A percentile compares a stretch with the other conserved stretches of the same genome.
phyloP scores from a whole-genome alignment of 2,888 invertebrate genomes.

The Platycheirus rosarum region DNA sequence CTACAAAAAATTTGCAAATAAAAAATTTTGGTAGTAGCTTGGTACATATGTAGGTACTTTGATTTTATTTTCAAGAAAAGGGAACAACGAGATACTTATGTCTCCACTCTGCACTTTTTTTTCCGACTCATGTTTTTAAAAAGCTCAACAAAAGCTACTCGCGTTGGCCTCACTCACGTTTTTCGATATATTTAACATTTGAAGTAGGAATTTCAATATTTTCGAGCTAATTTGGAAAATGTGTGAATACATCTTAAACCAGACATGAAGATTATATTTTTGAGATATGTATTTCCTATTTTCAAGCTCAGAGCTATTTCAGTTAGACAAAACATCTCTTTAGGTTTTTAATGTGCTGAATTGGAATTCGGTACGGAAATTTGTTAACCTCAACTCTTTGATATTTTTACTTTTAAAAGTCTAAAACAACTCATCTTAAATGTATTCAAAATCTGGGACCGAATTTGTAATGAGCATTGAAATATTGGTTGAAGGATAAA shows the following conservation, averaged over 20 bases:
- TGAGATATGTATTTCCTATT: neutral
- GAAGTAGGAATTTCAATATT: slow-evolving; percentile 1
- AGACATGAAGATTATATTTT: slow-evolving; percentile 2
- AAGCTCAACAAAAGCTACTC: slow-evolving; percentile 2
- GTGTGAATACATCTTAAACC: neutral
- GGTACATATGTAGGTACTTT: neutral
- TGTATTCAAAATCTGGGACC: neutral
- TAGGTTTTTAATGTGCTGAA: no score
- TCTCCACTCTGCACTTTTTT: no score
- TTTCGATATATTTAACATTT: slow-evolving; percentile 7
- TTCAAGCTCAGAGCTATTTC: neutral
- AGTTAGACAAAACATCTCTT: no score
- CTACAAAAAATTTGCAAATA: slow-evolving; percentile 2
- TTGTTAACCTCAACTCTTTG: no score
- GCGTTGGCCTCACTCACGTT: slow-evolving; percentile 2
- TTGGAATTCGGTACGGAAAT: no score
- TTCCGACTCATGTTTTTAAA: neutral
- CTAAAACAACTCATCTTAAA: neutral
- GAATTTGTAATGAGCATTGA: slow-evolving; percentile 5
- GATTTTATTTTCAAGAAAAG: neutral
- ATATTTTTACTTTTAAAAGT: no score
- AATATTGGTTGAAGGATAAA: neutral
- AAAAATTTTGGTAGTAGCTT: neutral
- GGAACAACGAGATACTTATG: no score
- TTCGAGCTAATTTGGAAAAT: slow-evolving; percentile 2